phyloP scores from a whole-genome alignment of 2,113 vertebrate species.

The Muntiacus reevesi region DNA sequence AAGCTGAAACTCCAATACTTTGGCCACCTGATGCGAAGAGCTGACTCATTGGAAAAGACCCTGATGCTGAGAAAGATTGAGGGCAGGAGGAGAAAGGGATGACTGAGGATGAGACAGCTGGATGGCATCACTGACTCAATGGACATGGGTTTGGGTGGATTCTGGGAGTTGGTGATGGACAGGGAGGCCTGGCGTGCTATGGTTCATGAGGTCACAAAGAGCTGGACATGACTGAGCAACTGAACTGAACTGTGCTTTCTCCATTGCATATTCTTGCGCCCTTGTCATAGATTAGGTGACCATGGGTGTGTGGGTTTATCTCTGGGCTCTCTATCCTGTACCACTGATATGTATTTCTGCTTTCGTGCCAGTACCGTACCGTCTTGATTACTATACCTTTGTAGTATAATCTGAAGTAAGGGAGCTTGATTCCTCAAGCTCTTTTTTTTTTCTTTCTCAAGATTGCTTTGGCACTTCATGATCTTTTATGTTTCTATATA shows the following conservation, averaged over 20 bases:
- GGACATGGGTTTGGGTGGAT: neutral
- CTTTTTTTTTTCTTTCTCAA: neutral
- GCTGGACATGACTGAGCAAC: neutral
- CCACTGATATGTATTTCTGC: neutral
- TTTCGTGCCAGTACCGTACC: fast-evolving
- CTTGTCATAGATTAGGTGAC: neutral
- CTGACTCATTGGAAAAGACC: neutral
- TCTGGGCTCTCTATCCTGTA: neutral
- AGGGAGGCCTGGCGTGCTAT: neutral
- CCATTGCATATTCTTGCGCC: neutral
- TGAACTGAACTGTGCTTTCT: neutral
- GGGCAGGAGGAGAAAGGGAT: neutral
- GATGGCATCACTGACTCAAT: neutral
- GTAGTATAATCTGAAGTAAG: neutral
- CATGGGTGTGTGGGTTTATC: neutral
- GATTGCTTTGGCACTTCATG: neutral
- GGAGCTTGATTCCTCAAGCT: neutral
- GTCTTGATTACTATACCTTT: neutral
- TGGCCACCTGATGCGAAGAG: neutral
- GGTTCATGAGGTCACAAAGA: neutral
- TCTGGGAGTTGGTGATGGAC: neutral
- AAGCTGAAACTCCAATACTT: neutral
- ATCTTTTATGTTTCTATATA: neutral
- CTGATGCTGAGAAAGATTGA: neutral
- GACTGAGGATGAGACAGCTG: neutral